Percentiles rank a stretch among this genome's conserved stretches.
Evolutionary conservation across 30 jellyfish, hydroid and myxozoan genomes (phyloP).

Genomic region (Hydractinia symbiolongicarpus): DNA sequence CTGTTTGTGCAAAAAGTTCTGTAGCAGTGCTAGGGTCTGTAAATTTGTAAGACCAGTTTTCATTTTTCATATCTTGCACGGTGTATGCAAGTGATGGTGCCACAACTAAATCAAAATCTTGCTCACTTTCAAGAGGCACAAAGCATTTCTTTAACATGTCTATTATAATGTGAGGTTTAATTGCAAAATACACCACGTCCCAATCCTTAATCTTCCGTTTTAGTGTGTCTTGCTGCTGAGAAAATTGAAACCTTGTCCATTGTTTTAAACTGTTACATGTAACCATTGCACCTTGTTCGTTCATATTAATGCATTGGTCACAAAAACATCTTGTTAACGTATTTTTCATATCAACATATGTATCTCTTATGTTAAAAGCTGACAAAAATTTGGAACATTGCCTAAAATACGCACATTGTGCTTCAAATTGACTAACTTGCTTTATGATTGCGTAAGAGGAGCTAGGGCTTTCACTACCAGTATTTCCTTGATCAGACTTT

Average conservation of each 20-base stretch:
- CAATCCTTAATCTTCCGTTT: conserved; percentile 17
- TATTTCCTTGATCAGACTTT: not conserved
- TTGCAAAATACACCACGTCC: conserved; percentile 41
- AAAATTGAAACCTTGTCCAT: conserved; percentile 29
- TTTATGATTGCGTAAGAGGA: not conserved
- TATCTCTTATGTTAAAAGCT: conserved; percentile 38
- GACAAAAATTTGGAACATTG: conserved; percentile 36
- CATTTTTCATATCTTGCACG: conserved; percentile 33
- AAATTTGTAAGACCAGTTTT: conserved; percentile 46
- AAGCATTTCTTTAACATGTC: conserved; percentile 16
- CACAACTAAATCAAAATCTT: conserved; percentile 21
- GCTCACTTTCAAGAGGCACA: conserved; percentile 19
- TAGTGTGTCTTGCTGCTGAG: conserved; percentile 17
- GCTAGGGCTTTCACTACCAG: not conserved
- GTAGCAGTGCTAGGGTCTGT: conserved; percentile 18
- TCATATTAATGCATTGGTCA: conserved; percentile 23
- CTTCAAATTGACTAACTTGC: not conserved
- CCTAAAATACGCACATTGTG: conserved; percentile 21
- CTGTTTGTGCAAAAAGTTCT: conserved; percentile 36
- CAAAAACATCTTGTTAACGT: conserved; percentile 49
- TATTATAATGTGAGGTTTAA: conserved; percentile 18
- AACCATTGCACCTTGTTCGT: too few relatives aligned
- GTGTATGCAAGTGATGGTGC: conserved; percentile 51
- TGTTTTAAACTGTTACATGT: not conserved
- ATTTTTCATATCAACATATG: conserved; percentile 8